Base-by-base conservation (phyloP, 1,140 invertebrate species). In the Anastrepha ludens region DNA sequence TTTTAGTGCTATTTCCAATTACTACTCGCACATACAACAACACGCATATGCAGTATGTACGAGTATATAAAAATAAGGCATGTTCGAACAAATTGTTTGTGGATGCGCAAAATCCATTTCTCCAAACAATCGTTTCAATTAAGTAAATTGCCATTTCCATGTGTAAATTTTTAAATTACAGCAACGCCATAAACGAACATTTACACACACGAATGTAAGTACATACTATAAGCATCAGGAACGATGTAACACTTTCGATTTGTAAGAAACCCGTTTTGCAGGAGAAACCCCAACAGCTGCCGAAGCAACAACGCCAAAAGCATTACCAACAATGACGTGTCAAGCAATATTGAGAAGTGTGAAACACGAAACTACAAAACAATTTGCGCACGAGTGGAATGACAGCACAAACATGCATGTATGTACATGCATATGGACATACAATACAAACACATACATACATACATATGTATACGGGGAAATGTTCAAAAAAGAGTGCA, bases 81-180 rank as follows among this genome's bases (percentile, higher is more conserved):
- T 55, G n/a, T 17, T n/a, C 17, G 67, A 44, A 47, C 13, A 17
- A 47, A 2, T 0, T 20, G 44, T 29, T 81, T 81, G n/a, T 55
- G 55, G 74, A 47, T 55, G 74, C n/a, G 20, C 20, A 81, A 81
- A 81, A 81, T 81, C 74, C 74, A 81, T 81, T 81, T 81, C 47
- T 44, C 47, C 74, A 81, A 81, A 81, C 74, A 81, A 81, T 81
- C 20, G 47, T 81, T 81, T 81, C 74, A 81, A 81, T 81, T 81
- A 81, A 47, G 74, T 9, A 81, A 81, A 81, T 81, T 81, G 74
- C 74, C 47, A 50, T 81, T 81, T 81, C 74, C 17, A 81, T 29
- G 44, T 8, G 50, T 2, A 81, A 81, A 81, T 81, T 81, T 81
- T 55, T 55, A 55, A 81, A 81, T 81, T 81, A 9, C 74, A 29